Conservation (phyloP, 2,113 vertebrate genomes). For the Elephantulus edwardii region DNA sequence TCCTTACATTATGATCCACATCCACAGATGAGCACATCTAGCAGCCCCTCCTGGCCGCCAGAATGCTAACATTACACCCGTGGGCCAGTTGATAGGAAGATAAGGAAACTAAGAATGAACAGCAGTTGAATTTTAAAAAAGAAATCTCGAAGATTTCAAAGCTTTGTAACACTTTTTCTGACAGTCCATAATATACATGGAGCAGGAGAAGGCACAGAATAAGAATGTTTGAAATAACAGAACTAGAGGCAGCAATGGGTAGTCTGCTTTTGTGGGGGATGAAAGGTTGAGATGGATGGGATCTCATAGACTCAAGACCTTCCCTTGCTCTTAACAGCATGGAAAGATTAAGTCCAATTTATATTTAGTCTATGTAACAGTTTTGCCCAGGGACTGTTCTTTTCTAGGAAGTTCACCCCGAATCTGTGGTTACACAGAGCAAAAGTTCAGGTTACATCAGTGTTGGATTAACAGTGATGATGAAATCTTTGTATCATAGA, state of each 20-base stretch:
- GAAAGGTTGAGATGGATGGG: neutral
- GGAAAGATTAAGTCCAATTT: neutral
- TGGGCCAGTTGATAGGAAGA: too few relatives aligned
- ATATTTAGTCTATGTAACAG: neutral
- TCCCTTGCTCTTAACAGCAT: neutral
- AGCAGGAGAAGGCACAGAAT: neutral
- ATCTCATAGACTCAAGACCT: neutral
- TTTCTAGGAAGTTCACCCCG: constrained; percentile 63
- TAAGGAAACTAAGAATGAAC: too few relatives aligned
- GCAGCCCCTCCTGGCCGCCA: too few relatives aligned
- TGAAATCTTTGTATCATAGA: constrained; percentile 43
- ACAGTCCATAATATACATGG: too few relatives aligned
- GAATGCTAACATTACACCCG: too few relatives aligned
- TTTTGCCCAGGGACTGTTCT: constrained; percentile 22
- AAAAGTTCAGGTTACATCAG: constrained; percentile 67
- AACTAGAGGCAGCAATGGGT: neutral
- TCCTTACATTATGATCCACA: too few relatives aligned
- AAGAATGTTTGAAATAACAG: neutral
- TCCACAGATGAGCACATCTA: too few relatives aligned
- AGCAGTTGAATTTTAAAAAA: too few relatives aligned
- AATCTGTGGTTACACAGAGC: constrained; percentile 55
- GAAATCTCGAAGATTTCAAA: too few relatives aligned
- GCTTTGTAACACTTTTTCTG: too few relatives aligned
- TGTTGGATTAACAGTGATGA: constrained; percentile 36
- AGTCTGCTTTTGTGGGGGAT: neutral